Evolutionary conservation across 2,113 vertebrate genomes (phyloP).

Genomic region (Neotragus pygmaeus): DNA sequence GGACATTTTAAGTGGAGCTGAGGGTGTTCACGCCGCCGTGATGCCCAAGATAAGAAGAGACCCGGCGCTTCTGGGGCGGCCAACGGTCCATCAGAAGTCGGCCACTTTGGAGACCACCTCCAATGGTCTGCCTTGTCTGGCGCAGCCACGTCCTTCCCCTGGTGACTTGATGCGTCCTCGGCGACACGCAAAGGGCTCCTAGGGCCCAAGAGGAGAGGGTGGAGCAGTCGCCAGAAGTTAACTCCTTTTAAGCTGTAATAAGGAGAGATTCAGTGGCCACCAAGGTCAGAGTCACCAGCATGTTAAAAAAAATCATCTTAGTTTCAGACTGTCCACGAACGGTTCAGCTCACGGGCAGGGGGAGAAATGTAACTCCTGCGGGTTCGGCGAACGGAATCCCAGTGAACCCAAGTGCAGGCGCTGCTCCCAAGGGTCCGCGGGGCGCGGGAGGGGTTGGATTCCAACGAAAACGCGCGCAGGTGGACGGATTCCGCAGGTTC

Average conservation of each 20-base stretch:
- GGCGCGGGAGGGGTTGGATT: neutral
- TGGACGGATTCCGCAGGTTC: neutral
- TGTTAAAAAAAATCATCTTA: neutral
- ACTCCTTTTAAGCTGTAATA: neutral
- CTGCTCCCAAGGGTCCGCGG: neutral
- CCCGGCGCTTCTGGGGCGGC: rapidly evolving
- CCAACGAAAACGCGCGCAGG: rapidly evolving
- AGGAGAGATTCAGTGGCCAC: neutral
- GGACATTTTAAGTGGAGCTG: neutral
- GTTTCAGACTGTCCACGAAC: neutral
- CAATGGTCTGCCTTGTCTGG: neutral
- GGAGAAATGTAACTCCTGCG: neutral
- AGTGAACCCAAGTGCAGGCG: rapidly evolving
- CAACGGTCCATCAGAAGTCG: neutral
- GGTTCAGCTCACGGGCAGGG: neutral
- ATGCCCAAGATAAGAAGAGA: neutral
- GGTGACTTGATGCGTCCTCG: neutral
- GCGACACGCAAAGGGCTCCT: neutral
- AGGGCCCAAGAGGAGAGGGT: too few species aligned
- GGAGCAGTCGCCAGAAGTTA: neutral
- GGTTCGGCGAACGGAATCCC: too few species aligned
- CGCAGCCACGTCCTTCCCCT: neutral
- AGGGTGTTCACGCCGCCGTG: too few species aligned
- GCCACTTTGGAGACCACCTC: neutral
- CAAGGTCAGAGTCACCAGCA: neutral